These are phyloP conservation scores for Hybognathus amarus DNA, from an alignment of 2,797 vertebrate species.

Conservation along the genomic window DNA sequence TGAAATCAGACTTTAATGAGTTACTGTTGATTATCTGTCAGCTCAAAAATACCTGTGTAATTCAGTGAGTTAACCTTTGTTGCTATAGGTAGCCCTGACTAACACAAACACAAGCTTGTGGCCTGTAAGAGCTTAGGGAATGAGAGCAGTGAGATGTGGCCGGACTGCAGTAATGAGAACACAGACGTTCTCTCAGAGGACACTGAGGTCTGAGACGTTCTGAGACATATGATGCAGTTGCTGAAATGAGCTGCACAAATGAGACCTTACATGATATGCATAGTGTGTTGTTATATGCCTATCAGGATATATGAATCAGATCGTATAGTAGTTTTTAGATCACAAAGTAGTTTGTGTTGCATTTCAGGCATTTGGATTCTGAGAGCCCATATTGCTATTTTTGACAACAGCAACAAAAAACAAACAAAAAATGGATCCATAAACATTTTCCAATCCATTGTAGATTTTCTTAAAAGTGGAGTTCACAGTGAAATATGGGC, in stretches of 20 bases:
- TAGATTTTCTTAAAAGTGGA: background rate
- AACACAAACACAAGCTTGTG: background rate
- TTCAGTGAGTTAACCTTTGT: background rate
- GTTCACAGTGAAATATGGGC: background rate
- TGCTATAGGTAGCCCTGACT: background rate
- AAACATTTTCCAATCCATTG: no score
- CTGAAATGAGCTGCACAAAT: conserved; percentile 2
- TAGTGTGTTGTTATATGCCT: background rate
- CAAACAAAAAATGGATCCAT: no score
- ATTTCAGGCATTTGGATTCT: background rate
- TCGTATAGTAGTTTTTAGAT: background rate
- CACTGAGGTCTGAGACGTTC: background rate
- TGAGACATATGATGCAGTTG: background rate
- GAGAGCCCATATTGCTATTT: background rate
- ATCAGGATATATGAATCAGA: background rate
- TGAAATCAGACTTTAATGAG: no score
- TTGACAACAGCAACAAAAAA: no score
- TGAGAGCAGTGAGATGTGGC: background rate
- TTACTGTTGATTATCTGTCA: no score
- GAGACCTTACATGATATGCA: background rate
- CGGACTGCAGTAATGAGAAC: background rate
- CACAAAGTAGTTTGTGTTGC: background rate
- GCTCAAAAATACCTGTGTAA: background rate
- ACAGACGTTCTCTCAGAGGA: background rate
- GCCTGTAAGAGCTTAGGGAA: background rate